A percentile compares a stretch with the other conserved stretches of the same genome.
These are phyloP conservation scores for Drosophila borborema DNA, from an alignment of 2,888 invertebrate genomes.

Conservation along the genomic window DNA sequence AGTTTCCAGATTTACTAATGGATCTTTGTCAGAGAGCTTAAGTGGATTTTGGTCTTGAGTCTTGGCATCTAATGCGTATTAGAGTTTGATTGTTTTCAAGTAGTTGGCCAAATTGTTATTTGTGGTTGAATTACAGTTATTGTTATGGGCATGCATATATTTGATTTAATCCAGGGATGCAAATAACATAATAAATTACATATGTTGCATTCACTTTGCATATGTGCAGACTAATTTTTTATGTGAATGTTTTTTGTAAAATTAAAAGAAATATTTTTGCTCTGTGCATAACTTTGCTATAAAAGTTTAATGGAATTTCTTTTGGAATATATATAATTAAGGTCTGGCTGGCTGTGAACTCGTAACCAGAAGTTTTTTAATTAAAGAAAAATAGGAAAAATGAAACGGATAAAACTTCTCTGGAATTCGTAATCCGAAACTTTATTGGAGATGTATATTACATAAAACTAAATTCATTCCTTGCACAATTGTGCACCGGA, in stretches of 20 bases:
- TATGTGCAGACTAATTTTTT: too few relatives aligned
- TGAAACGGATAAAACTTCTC: neutral
- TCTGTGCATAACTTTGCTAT: neutral
- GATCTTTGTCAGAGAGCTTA: neutral
- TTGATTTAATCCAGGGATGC: neutral
- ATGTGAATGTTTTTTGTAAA: neutral
- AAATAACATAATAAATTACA: neutral
- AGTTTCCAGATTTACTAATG: conserved; percentile 17
- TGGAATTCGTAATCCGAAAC: neutral
- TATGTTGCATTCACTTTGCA: too few relatives aligned
- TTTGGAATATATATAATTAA: neutral
- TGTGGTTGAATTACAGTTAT: neutral
- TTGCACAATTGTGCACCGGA: neutral
- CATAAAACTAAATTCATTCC: neutral
- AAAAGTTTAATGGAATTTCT: neutral
- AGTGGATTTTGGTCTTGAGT: conserved; percentile 4
- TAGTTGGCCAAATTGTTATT: conserved; percentile 6
- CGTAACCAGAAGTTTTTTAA: neutral
- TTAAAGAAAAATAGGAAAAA: neutral
- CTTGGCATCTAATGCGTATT: neutral
- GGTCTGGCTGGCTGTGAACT: neutral
- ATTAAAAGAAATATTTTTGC: neutral
- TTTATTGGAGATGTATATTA: neutral
- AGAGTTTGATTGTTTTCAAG: neutral
- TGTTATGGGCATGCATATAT: neutral